Percentiles rank a stretch among this genome's conserved stretches.
Conservation (phyloP, 2,797 vertebrate species). For the Falco cherrug region DNA sequence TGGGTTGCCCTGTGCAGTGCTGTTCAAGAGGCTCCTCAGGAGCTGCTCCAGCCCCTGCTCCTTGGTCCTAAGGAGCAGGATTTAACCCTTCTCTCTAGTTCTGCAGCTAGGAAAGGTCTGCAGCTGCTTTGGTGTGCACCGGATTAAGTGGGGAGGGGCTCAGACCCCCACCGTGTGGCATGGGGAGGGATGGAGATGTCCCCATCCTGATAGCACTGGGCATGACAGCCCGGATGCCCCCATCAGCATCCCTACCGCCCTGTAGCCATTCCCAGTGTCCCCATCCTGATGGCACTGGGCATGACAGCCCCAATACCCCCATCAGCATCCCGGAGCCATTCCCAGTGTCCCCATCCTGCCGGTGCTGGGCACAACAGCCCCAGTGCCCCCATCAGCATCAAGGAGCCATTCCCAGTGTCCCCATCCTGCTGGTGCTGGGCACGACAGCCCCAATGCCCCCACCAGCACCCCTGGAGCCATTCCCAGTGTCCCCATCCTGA, state of each 20-base stretch:
- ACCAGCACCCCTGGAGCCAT: too few relatives aligned
- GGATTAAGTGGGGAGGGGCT: accelerated
- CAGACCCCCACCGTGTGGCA: accelerated
- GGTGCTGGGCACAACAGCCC: too few relatives aligned
- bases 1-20: accelerated
- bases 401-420: too few relatives aligned
- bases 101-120: background rate
- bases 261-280: accelerated
- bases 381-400: too few relatives aligned
- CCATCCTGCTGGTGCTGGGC: too few relatives aligned
- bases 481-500: too few relatives aligned
- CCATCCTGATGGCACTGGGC: too few relatives aligned
- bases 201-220: accelerated
- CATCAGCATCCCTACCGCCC: accelerated
- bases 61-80: accelerated
- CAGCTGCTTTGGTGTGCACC: accelerated
- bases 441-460: too few relatives aligned
- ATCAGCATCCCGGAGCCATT: accelerated
- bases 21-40: background rate
- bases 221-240: background rate
- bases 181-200: accelerated
- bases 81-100: background rate
- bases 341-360: too few relatives aligned
- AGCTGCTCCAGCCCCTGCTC: background rate
- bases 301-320: background rate